Conservation (phyloP, 2,888 invertebrate genomes). For the Tigriopus californicus region DNA sequence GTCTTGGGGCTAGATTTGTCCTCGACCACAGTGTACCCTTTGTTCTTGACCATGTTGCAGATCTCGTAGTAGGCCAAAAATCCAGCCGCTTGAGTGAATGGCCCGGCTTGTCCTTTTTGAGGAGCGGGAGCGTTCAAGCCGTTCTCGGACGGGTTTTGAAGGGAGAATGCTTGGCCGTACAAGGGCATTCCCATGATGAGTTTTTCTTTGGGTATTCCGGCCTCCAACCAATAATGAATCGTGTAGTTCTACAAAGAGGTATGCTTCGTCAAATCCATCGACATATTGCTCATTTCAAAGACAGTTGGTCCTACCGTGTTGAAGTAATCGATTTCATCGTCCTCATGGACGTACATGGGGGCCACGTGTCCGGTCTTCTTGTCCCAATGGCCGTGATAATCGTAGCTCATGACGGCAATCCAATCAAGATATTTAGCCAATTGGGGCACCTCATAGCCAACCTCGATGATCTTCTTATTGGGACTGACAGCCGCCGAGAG, state of each 20-base stretch:
- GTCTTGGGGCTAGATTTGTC: slow-evolving; percentile 22
- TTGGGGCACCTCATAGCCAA: slow-evolving; percentile 59
- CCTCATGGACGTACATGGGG: slow-evolving; percentile 59
- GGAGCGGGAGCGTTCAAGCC: slow-evolving; percentile 56
- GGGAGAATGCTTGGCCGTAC: slow-evolving; percentile 66
- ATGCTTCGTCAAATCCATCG: not conserved
- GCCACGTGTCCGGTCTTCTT: slow-evolving; percentile 77
- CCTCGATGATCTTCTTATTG: slow-evolving; percentile 67
- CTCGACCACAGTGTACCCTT: slow-evolving; percentile 24
- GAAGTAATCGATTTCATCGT: slow-evolving; percentile 59
- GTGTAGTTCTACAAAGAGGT: slow-evolving; percentile 47
- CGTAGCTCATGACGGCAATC: slow-evolving; percentile 83
- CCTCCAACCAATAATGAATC: slow-evolving; percentile 68
- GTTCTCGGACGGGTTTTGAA: slow-evolving; percentile 38
- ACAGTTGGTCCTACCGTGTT: slow-evolving; percentile 44
- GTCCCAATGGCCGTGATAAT: slow-evolving; percentile 81
- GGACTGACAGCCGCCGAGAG: slow-evolving; percentile 71
- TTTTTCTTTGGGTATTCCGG: slow-evolving; percentile 60
- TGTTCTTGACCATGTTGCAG: slow-evolving; percentile 22
- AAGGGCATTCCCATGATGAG: slow-evolving; percentile 72
- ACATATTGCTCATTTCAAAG: not conserved
- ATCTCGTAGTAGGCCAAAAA: slow-evolving; percentile 75
- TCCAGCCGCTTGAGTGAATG: slow-evolving; percentile 62
- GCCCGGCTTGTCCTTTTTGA: slow-evolving; percentile 61
- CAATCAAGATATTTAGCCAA: slow-evolving; percentile 58